Conservation (phyloP, 1,140 invertebrate genomes). For the Drosophila pandora region DNA sequence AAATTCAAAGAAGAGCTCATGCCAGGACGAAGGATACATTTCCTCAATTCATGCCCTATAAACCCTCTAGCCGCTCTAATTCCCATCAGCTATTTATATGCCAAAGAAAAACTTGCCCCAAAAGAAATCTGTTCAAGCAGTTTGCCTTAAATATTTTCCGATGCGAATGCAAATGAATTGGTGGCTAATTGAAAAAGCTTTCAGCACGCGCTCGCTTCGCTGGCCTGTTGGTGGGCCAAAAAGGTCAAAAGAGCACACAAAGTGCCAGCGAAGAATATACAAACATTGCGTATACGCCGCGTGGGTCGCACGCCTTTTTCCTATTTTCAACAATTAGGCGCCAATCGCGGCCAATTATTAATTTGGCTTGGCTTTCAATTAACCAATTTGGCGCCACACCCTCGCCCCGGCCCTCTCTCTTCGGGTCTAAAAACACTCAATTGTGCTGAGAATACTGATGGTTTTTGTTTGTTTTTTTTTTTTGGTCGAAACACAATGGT, state of each 20-base stretch:
- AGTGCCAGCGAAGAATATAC: conserved; percentile 12
- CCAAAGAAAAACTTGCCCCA: conserved; percentile 7
- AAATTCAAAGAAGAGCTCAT: conserved; percentile 61
- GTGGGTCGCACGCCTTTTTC: conserved; percentile 53
- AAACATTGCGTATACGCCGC: conserved; percentile 70
- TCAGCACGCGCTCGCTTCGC: conserved; percentile 37
- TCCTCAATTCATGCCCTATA: conserved; percentile 44
- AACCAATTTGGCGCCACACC: conserved; percentile 58
- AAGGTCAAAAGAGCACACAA: conserved; percentile 48
- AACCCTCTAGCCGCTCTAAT: conserved; percentile 19
- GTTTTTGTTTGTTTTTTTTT: conserved; percentile 13
- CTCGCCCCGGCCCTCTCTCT: not conserved
- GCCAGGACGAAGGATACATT: conserved; percentile 38
- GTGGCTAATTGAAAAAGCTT: conserved; percentile 72
- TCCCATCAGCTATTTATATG: conserved; percentile 9
- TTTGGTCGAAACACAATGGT: conserved; percentile 43
- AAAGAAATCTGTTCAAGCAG: conserved; percentile 21
- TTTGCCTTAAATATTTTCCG: conserved; percentile 41
- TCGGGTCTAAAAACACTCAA: conserved; percentile 12
- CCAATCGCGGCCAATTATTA: conserved; percentile 75
- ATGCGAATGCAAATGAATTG: conserved; percentile 70
- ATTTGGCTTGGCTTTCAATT: conserved; percentile 77
- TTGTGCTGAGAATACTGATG: conserved; percentile 27
- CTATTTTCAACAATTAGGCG: conserved; percentile 77
- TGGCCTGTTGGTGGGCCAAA: conserved; percentile 8